Percentiles rank a stretch among this genome's conserved stretches.
These are phyloP conservation scores for Geotrypetes seraphini DNA, from an alignment of 2,797 vertebrate species.

Conservation along the genomic window DNA sequence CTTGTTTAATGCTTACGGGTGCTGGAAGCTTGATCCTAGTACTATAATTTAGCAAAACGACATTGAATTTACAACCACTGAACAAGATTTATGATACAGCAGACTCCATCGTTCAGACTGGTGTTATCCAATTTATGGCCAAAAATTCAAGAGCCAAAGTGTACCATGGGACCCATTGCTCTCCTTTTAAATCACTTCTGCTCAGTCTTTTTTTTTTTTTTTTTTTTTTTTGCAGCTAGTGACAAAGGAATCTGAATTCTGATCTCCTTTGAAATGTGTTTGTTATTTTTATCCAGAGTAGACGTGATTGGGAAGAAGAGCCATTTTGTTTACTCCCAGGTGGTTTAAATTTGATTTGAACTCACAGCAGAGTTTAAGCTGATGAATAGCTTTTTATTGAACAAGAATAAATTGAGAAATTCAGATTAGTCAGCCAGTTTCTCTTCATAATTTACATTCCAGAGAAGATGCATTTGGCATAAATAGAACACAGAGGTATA, in stretches of 20 bases:
- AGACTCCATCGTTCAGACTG: slow-evolving; percentile 6
- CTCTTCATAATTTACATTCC: slow-evolving; percentile 59
- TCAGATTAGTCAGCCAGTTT: slow-evolving; percentile 79
- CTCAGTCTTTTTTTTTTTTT: slow-evolving; percentile 22
- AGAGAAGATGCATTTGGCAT: slow-evolving; percentile 55
- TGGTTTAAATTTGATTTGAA: slow-evolving; percentile 78
- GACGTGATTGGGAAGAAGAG: slow-evolving; percentile 40
- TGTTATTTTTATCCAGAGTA: slow-evolving; percentile 48
- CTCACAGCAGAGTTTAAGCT: slow-evolving; percentile 66
- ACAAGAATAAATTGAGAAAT: slow-evolving; percentile 80
- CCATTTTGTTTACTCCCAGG: slow-evolving; percentile 69
- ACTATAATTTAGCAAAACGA: slow-evolving; percentile 8
- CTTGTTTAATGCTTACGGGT: not conserved
- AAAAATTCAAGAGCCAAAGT: slow-evolving; percentile 4
- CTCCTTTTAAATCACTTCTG: slow-evolving; percentile 23
- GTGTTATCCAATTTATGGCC: slow-evolving; percentile 12
- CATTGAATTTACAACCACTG: slow-evolving; percentile 1
- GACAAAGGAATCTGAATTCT: slow-evolving; percentile 21
- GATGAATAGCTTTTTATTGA: slow-evolving; percentile 85
- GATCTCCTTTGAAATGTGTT: slow-evolving; percentile 33
- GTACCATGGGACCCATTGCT: not conserved
- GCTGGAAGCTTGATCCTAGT: slow-evolving; percentile 8
- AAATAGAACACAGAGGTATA: slow-evolving; percentile 39
- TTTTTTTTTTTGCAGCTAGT: too few species aligned
- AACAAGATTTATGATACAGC: not conserved